These are phyloP conservation scores for Celastrina argiolus DNA, from an alignment of 2,888 invertebrate species.

Conservation along the genomic window DNA sequence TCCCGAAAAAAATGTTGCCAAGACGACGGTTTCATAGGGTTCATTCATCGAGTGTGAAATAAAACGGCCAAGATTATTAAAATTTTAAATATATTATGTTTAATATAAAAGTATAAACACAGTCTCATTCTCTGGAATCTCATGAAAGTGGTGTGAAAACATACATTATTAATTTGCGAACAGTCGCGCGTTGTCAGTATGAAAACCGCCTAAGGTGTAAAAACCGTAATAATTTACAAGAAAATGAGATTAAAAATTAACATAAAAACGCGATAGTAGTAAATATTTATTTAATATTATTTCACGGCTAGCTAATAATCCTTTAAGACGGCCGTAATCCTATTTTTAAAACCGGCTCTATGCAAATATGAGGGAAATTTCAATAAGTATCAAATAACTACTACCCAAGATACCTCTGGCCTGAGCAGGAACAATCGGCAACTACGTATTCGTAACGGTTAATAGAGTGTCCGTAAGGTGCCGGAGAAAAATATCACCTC, in stretches of 20 bases:
- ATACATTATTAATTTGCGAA: too few relatives aligned
- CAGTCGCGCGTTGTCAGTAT: neutral
- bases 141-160: too few relatives aligned
- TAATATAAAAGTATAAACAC: too few relatives aligned
- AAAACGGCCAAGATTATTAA: too few relatives aligned
- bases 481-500: too few relatives aligned
- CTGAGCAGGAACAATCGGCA: neutral
- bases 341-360: constrained; percentile 1
- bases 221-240: constrained; percentile 2
- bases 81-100: too few relatives aligned
- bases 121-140: too few relatives aligned
- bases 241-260: neutral
- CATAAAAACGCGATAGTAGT: neutral
- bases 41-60: too few relatives aligned
- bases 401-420: neutral
- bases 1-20: too few relatives aligned
- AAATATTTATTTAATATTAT: constrained; percentile 16
- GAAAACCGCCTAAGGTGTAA: neutral
- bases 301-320: constrained; percentile 8
- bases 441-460: too few relatives aligned
- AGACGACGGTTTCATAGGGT: too few relatives aligned
- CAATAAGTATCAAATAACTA: constrained; percentile 10
- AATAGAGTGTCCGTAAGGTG: too few relatives aligned
- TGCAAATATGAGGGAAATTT: neutral
- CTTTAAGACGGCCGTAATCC: neutral